Base-by-base conservation (phyloP, 2,113 vertebrate genomes). In the Ciconia boyciana region DNA sequence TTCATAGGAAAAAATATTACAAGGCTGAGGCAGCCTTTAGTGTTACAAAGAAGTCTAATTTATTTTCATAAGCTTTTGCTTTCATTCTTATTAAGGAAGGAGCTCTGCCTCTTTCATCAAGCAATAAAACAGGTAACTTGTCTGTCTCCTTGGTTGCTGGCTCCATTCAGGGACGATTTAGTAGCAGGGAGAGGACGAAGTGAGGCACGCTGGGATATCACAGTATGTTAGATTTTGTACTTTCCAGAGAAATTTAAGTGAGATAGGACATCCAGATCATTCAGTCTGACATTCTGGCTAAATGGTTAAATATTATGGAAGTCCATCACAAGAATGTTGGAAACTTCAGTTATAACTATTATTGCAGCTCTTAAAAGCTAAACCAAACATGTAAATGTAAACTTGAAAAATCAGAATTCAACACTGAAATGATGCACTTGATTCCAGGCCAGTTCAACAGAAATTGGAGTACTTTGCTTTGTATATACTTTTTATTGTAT, bases 51-150 rank as follows among this genome's bases (percentile, higher is more conserved):
- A 77, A 51, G 20, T 60, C 20, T 71, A 44, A 84, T 84, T 85
- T 90, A 74, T 94, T 96, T 95, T 96, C 90, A 83, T 69, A 85
- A 69, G 36, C 6, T 76, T 87, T 90, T 87, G 6, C 31, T 92
- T 92, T 89, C 24, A 16, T 64, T 90, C 34, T 74, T 81, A 17
- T 60, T 82, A 82, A 60, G 79, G 69, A 64, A 91, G 55, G 60
- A 89, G 14, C 21, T 79, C 36, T 91, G 48, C 34, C 11, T 64
- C 44, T 96, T 95, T 89, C 69, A 93, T 79, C 65, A 44, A 61
- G 34, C 65, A 65, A 20, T 79, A 51, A 52, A 84, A 32, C 28
- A 76, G 57, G 71, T 48, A 71, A 36, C 48, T 87, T 70, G 18
- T 65, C 26, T 51, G 28, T 16, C 46, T 83, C 54, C n/a, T 58